Base-by-base conservation (phyloP, 2,888 invertebrate genomes). In the Lithophane socia region DNA sequence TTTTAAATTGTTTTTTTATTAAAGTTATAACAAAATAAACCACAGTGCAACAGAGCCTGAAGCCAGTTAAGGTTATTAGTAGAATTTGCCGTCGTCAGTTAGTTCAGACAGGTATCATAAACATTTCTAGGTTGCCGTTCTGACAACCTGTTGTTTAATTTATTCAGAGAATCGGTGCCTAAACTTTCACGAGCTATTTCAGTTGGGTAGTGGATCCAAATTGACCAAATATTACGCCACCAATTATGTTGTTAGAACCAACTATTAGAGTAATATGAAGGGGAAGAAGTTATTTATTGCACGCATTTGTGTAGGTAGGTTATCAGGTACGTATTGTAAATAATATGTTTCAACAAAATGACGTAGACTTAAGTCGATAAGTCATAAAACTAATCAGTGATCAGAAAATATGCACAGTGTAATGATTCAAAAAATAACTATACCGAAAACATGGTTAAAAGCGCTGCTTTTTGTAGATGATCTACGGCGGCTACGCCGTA, bases 101-200 rank as follows among this genome's bases (percentile, higher is more conserved):
- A 54, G 24, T 82, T 88, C 76, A 75, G 80, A 82, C 80, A 84
- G 80, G 64, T 67, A 79, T 84, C 86, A 75, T 78, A 80, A 86
- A 86, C 86, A 82, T 75, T 72, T 70, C 60, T 68, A 77, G 79
- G 61, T 88, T 66, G 67, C 82, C 67, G 72, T 84, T 86, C 82
- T 82, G 84, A 84, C 79, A 83, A 84, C 82, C 77, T 82, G 77
- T 88, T 86, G 88, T 86, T 75, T 63, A 86, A 86, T 77, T 83
- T 79, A 83, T 79, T 73, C 61, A 49, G 56, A 76, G 77, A 70
- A 65, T 73, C 29, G 21, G 49, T 29, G 68, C 64, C 56, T 65
- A 61, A 82, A 85, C 68, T 85, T 85, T 65, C 82, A 72, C 64
- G 60, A 75, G 68, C 67, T 64, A 64, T 75, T 80, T 64, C 24